phyloP scores from a whole-genome alignment of 2,797 vertebrate species.

The Chrosomus eos region DNA sequence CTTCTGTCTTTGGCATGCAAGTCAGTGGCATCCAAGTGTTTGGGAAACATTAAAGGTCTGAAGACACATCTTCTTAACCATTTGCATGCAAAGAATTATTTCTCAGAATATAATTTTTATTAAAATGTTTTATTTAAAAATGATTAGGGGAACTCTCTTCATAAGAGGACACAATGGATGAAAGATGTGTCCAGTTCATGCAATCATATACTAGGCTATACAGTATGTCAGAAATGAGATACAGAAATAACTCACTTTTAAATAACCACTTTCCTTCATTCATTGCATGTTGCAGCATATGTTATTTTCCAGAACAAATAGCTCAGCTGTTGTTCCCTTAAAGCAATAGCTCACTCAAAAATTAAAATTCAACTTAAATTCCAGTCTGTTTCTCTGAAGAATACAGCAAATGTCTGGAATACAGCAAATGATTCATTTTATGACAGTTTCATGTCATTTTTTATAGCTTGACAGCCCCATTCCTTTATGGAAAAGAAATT shows the following conservation, averaged over 20 bases:
- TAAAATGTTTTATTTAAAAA: not conserved
- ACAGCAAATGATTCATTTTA: not conserved
- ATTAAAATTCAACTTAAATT: not conserved
- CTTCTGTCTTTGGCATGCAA: conserved; percentile 1
- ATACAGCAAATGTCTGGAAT: too few relatives aligned
- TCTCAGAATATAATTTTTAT: too few relatives aligned
- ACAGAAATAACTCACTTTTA: not conserved
- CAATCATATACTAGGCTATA: not conserved
- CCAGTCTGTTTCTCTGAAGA: not conserved
- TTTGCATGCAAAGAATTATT: too few relatives aligned
- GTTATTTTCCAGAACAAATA: not conserved
- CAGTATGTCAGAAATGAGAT: not conserved
- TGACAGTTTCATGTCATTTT: not conserved
- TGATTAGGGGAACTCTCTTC: not conserved
- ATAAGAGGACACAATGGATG: not conserved
- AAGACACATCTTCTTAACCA: not conserved
- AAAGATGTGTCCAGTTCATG: not conserved
- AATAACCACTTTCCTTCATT: not conserved
- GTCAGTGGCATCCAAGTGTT: not conserved
- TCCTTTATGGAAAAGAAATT: not conserved
- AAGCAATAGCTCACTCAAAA: not conserved
- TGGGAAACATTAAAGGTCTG: not conserved
- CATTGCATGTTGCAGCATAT: not conserved
- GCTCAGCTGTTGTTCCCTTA: not conserved
- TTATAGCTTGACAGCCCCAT: not conserved